Evolutionary conservation across 1,140 invertebrate species (phyloP), one percentile per base, ranked within the genome.

Genomic region (Littorina saxatilis): DNA sequence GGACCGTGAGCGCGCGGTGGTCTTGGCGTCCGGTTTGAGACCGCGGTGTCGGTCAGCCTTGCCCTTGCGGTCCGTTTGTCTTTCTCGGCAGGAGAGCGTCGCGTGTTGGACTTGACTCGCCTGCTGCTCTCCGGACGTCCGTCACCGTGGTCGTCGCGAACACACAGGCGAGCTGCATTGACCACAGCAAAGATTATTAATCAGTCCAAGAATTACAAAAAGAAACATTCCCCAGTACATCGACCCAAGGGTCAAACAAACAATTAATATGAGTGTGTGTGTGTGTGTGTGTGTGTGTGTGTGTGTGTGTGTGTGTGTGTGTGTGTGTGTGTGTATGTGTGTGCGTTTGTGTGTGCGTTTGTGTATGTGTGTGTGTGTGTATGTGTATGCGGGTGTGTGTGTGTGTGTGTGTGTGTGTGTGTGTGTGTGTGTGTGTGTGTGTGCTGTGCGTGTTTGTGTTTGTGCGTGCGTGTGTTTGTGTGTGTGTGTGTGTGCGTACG

Each of bases 11-110:
- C 66, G 66, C 15, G 35, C 27, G 35, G 7, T 32, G 66, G 37
- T 68, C 17, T 39, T 68, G 66, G 61, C 61, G 4, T 68, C 66
- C 5, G 66, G 23, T 68, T 68, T 68, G 35, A 68, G 66, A 35
- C 39, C 39, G 9, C 66, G 66, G 35, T 23, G 17, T 20, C 35
- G 35, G 9, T 40, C 35, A 23, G 32, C 66, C 35, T 40, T 68
- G 66, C 37, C 39, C 66, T 68, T 68, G 7, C 66, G 66, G 35
- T 35, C 66, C 39, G 32, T 40, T 32, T 39, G 35, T 68, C 66
- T 23, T 32, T 39, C 13, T 68, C 66, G 35, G 15, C 37, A 4
- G 66, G 66, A 7, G 66, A 68, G 35, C 66, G 66, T n/a, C 66
- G 66, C 66, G 35, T 68, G 66, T 40, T 17, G 35, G 66, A 68